Conservation (phyloP, 2,113 vertebrate species). For the Onychostoma macrolepis region DNA sequence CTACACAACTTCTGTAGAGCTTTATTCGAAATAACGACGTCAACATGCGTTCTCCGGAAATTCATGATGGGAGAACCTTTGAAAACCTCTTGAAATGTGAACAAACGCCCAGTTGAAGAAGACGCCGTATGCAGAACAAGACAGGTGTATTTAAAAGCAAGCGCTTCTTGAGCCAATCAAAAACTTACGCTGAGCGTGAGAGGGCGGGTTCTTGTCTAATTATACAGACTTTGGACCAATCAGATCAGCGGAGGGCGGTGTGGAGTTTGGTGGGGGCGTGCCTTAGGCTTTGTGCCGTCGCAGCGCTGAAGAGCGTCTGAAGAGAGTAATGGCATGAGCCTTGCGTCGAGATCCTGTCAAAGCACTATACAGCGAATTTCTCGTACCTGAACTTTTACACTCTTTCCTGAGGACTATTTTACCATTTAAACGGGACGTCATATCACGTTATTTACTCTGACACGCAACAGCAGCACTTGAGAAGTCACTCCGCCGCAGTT, state of each 20-base stretch:
- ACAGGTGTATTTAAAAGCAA: constrained; percentile 72
- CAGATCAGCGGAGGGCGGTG: constrained; percentile 59
- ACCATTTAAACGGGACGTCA: background rate
- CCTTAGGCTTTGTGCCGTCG: constrained; percentile 68
- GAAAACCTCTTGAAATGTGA: background rate
- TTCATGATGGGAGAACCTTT: background rate
- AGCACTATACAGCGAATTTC: constrained; percentile 60
- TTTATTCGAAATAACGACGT: background rate
- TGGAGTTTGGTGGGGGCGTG: constrained; percentile 67
- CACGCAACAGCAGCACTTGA: constrained; percentile 24
- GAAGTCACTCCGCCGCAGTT: constrained; percentile 37
- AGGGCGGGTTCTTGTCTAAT: constrained; percentile 56
- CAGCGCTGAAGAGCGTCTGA: constrained; percentile 73
- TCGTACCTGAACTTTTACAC: constrained; percentile 57
- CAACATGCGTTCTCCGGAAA: background rate
- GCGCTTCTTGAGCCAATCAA: constrained; percentile 65
- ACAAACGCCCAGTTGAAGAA: constrained; percentile 23
- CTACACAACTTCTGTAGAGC: background rate
- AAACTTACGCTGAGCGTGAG: background rate
- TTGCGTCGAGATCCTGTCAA: constrained; percentile 70
- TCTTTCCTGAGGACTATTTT: constrained; percentile 40
- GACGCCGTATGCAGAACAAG: constrained; percentile 41
- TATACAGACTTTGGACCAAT: constrained; percentile 70
- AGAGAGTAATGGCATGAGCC: constrained; percentile 77
- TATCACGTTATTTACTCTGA: background rate